A percentile compares a stretch with the other conserved stretches of the same genome.
Evolutionary conservation across 2,797 vertebrate genomes (phyloP).

Genomic region (Anableps anableps): DNA sequence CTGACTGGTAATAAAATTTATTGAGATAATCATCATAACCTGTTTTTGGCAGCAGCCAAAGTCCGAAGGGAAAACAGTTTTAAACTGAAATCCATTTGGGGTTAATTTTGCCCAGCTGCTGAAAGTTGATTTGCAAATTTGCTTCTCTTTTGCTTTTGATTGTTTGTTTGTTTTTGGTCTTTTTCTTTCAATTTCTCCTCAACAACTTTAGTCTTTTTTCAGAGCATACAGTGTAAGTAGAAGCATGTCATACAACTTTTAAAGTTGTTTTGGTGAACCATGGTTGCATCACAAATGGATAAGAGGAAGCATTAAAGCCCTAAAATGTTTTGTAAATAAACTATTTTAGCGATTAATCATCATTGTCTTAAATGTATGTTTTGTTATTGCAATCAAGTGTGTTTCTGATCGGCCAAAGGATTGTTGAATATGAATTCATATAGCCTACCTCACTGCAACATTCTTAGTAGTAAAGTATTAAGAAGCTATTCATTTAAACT

Average conservation of each 20-base stretch:
- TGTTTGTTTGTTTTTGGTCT: background rate
- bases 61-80: background rate
- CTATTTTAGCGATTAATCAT: background rate
- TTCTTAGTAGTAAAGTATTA: constrained; percentile 8
- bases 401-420: constrained; percentile 1
- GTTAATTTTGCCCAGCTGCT: background rate
- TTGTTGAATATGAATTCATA: background rate
- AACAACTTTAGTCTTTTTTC: background rate
- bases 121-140: background rate
- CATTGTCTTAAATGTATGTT: background rate
- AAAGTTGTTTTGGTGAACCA: background rate
- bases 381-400: background rate
- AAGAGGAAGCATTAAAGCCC: background rate
- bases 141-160: background rate
- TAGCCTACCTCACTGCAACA: constrained; percentile 5
- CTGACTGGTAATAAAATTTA: background rate
- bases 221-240: background rate
- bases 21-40: background rate
- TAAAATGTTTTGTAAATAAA: background rate
- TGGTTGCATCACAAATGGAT: background rate
- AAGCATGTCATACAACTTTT: background rate
- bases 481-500: constrained; percentile 47
- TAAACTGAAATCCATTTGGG: background rate
- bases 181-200: background rate
- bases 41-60: background rate